Evolutionary conservation across 2,113 vertebrate species (phyloP).

Genomic region (Theristicus caerulescens): DNA sequence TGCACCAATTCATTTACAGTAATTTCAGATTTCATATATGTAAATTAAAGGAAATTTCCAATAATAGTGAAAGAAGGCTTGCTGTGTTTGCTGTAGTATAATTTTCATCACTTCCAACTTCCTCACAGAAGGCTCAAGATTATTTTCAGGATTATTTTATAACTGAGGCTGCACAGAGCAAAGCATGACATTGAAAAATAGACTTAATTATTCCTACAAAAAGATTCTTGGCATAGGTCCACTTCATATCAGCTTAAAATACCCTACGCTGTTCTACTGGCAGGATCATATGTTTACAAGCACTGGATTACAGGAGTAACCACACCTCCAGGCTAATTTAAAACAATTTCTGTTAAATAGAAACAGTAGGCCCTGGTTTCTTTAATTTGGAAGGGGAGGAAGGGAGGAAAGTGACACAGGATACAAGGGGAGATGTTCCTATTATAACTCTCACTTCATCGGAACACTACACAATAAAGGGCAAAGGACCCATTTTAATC

Average conservation of each 20-base stretch:
- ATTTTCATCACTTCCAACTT: constrained; percentile 3
- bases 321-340: constrained; percentile 56
- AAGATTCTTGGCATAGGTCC: constrained; percentile 25
- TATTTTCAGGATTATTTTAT: constrained; percentile 40
- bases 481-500: constrained; percentile 14
- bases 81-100: not conserved
- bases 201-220: constrained; percentile 47
- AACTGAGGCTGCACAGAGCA: not conserved
- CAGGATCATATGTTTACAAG: constrained; percentile 50
- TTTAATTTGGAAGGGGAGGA: not conserved
- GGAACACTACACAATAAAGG: not conserved
- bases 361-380: not conserved
- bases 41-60: constrained; percentile 5
- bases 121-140: not conserved
- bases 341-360: constrained; percentile 50
- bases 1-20: constrained; percentile 10
- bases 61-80: not conserved
- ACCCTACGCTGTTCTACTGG: not conserved
- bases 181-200: constrained; percentile 56
- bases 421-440: not conserved
- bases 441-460: not conserved
- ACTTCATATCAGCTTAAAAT: constrained; percentile 50
- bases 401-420: not conserved
- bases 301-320: constrained; percentile 42
- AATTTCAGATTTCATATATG: not conserved